phyloP scores from a whole-genome alignment of 2,888 invertebrate species.

The Auanema sp. region DNA sequence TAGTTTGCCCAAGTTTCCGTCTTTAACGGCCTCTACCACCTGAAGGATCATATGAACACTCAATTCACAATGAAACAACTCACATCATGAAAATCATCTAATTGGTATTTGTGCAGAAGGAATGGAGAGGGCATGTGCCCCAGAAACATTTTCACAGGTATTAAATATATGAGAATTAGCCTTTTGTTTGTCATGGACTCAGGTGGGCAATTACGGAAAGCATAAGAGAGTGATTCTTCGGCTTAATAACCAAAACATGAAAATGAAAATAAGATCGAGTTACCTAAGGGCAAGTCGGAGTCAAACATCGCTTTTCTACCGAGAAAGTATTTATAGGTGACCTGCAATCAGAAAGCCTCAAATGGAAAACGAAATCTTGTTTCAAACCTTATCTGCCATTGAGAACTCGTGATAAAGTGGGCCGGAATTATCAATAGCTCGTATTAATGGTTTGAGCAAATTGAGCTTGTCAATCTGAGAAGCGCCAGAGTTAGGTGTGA shows the following conservation, averaged over 20 bases:
- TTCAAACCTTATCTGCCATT: constrained; percentile 86
- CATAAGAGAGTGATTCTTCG: constrained; percentile 86
- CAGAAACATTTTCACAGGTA: constrained; percentile 76
- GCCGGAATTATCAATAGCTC: constrained; percentile 90
- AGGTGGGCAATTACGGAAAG: constrained; percentile 82
- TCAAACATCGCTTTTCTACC: constrained; percentile 98
- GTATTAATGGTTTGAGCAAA: constrained; percentile 82
- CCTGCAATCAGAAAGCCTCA: constrained; percentile 67
- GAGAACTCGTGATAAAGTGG: constrained; percentile 82
- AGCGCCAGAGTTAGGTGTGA: neutral
- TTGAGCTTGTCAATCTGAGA: constrained; percentile 70
- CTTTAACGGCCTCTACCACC: constrained; percentile 63
- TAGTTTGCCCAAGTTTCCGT: constrained; percentile 76
- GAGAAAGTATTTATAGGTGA: constrained; percentile 92
- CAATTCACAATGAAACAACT: neutral
- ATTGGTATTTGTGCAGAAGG: constrained; percentile 83
- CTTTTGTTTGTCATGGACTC: constrained; percentile 83
- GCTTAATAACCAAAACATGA: constrained; percentile 70
- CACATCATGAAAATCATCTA: constrained; percentile 86
- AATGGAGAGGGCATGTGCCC: constrained; percentile 87
- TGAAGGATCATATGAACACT: neutral
- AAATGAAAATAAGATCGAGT: constrained; percentile 20
- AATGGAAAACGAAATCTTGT: no score
- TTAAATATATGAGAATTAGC: constrained; percentile 85
- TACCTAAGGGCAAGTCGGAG: constrained; percentile 83